Evolutionary conservation across 1,140 invertebrate species (phyloP).

Genomic region (Solenopsis invicta): DNA sequence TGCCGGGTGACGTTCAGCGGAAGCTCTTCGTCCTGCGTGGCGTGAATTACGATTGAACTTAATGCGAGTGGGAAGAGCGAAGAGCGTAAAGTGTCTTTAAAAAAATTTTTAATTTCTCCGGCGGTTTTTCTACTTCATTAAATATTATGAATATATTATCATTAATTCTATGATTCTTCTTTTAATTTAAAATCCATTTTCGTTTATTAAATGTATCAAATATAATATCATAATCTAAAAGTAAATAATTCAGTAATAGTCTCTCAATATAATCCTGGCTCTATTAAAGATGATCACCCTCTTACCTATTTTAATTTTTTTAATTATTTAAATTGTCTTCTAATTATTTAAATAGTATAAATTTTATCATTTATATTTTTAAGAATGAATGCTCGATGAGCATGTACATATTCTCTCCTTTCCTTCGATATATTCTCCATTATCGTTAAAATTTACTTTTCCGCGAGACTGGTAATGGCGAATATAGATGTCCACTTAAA

Average conservation of each 20-base stretch:
- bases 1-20: slow-evolving; percentile 83
- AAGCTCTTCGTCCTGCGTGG: slow-evolving; percentile 79
- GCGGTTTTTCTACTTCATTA: not conserved
- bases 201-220: not conserved
- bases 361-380: not conserved
- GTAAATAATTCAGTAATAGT: not conserved
- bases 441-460: not conserved
- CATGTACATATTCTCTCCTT: not conserved
- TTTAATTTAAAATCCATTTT: not conserved
- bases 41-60: slow-evolving; percentile 73
- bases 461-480: not conserved
- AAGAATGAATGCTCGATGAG: not conserved
- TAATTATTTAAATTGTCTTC: slow-evolving; percentile 16
- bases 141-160: not conserved
- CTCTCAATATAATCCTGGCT: not conserved
- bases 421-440: not conserved
- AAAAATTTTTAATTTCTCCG: not conserved
- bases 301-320: not conserved
- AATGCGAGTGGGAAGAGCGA: slow-evolving; percentile 30
- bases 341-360: slow-evolving; percentile 7
- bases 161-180: not conserved
- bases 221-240: not conserved
- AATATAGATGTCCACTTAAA: slow-evolving; percentile 27
- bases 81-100: not conserved
- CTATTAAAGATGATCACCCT: not conserved